Evolutionary conservation across 1,140 invertebrate species (phyloP).

Genomic region (Caenorhabditis briggsae): DNA sequence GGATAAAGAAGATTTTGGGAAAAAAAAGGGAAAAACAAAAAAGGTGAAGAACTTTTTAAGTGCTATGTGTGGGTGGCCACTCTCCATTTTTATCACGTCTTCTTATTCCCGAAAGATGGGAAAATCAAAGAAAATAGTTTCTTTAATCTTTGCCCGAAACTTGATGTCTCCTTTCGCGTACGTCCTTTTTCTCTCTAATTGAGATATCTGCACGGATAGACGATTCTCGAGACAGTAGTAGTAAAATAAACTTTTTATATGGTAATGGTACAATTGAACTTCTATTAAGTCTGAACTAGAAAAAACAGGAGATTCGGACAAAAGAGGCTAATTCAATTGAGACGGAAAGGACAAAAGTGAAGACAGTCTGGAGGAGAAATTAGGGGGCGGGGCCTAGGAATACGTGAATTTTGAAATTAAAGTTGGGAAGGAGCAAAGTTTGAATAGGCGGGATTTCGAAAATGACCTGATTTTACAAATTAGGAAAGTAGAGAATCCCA

Average conservation of each 20-base stretch:
- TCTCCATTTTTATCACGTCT: neutral
- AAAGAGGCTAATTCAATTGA: neutral
- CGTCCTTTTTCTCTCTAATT: constrained; percentile 12
- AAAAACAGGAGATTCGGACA: no score
- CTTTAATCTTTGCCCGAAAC: constrained; percentile 27
- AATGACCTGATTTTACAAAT: neutral
- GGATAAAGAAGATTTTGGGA: neutral
- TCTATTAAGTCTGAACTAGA: neutral
- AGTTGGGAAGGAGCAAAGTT: no score
- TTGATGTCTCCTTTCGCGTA: constrained; percentile 7
- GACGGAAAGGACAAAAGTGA: neutral
- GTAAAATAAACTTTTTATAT: no score
- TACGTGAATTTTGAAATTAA: neutral
- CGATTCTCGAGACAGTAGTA: no score
- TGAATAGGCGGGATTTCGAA: neutral
- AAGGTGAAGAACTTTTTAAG: no score
- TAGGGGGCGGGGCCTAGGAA: neutral
- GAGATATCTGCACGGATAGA: neutral
- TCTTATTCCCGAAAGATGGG: neutral
- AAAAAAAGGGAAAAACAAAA: neutral
- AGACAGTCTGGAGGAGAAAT: neutral
- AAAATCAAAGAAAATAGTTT: neutral
- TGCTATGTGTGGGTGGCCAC: no score
- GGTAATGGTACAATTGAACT: constrained; percentile 23
- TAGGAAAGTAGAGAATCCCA: no score